Evolutionary conservation across 2,113 vertebrate species (phyloP).

Genomic region (Strix uralensis): DNA sequence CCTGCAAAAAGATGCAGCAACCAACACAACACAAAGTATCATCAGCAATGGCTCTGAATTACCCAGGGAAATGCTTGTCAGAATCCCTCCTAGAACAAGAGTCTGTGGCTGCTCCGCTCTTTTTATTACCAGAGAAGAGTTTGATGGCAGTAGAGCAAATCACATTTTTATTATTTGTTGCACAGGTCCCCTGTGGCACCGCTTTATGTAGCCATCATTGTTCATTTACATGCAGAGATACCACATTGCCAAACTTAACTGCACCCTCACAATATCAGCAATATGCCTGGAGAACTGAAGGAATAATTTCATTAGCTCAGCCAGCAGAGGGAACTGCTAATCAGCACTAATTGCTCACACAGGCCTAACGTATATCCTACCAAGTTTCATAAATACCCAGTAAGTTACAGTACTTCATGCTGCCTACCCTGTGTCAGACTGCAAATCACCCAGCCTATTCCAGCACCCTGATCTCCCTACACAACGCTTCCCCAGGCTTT

Average conservation of each 20-base stretch:
- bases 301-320: conserved; percentile 24
- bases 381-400: background rate
- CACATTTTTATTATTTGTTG: background rate
- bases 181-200: background rate
- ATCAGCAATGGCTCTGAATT: background rate
- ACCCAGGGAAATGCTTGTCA: background rate
- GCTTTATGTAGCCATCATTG: background rate
- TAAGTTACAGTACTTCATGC: background rate
- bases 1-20: background rate
- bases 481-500: background rate
- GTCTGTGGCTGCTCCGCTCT: background rate
- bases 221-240: background rate
- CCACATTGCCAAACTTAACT: background rate
- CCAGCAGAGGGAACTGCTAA: conserved; percentile 60
- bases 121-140: background rate
- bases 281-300: background rate
- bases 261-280: background rate
- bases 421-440: background rate
- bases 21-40: background rate
- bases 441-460: background rate
- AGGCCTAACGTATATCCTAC: background rate
- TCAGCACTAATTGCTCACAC: background rate
- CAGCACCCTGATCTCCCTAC: accelerated
- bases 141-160: background rate
- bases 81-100: background rate